These are phyloP conservation scores for Cheilosia impressa DNA, from an alignment of 2,888 invertebrate species.

Conservation along the genomic window DNA sequence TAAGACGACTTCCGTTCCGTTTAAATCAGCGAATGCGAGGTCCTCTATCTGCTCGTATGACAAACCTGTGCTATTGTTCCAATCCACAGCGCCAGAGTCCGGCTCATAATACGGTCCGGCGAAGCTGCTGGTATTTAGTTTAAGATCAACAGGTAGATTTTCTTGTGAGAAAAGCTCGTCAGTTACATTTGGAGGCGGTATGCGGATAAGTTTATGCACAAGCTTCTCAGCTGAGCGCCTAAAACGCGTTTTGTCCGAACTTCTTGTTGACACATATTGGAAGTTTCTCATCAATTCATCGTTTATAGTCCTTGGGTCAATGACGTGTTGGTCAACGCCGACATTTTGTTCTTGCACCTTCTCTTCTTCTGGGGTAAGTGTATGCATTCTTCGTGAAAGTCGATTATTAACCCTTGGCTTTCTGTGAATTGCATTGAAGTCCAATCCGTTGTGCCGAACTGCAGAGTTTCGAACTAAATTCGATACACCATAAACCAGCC, in stretches of 20 bases:
- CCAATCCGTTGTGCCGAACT: conserved; percentile 78
- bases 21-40: conserved; percentile 81
- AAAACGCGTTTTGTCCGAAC: background rate
- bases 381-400: conserved; percentile 74
- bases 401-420: background rate
- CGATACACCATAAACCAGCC: conserved; percentile 87
- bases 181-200: conserved; percentile 77
- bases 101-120: conserved; percentile 75
- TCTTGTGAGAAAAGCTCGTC: conserved; percentile 77
- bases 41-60: conserved; percentile 80
- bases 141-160: conserved; percentile 66
- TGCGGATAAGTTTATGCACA: conserved; percentile 80
- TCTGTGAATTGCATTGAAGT: conserved; percentile 72
- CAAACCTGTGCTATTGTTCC: conserved; percentile 32
- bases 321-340: conserved; percentile 77
- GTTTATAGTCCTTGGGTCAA: conserved; percentile 81
- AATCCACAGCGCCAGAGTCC: background rate
- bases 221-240: conserved; percentile 78
- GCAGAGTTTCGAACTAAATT: conserved; percentile 86
- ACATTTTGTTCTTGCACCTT: conserved; percentile 66
- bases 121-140: conserved; percentile 81
- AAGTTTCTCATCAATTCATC: conserved; percentile 77
- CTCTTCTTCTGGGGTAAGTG: conserved; percentile 76
- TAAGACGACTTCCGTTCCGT: conserved; percentile 79
- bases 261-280: background rate